These are phyloP conservation scores for Dexiosoma caninum DNA, from an alignment of 2,888 invertebrate genomes.

Conservation along the genomic window DNA sequence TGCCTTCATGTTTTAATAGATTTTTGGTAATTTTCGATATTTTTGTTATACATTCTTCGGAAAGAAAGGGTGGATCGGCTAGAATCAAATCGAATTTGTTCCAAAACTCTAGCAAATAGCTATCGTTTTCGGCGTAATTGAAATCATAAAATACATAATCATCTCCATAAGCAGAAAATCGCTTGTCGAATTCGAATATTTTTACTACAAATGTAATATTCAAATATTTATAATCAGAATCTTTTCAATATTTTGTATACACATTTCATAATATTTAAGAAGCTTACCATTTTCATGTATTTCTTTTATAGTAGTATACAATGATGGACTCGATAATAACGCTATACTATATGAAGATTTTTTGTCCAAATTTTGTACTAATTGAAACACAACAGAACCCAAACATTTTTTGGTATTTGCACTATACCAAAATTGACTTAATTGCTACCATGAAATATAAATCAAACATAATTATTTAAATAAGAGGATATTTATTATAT, in stretches of 20 bases:
- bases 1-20: slow-evolving; percentile 80
- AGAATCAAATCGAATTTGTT: slow-evolving; percentile 88
- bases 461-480: neutral
- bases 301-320: slow-evolving; percentile 84
- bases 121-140: slow-evolving; percentile 85
- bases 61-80: slow-evolving; percentile 96
- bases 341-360: slow-evolving; percentile 81
- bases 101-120: slow-evolving; percentile 78
- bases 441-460: slow-evolving; percentile 85
- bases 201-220: too few relatives aligned
- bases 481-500: neutral
- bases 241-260: too few relatives aligned
- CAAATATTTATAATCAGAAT: too few relatives aligned
- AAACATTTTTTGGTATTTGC: slow-evolving; percentile 86
- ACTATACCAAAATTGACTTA: slow-evolving; percentile 98
- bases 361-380: slow-evolving; percentile 78
- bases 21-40: slow-evolving; percentile 87
- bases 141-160: slow-evolving; percentile 94
- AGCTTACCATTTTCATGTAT: slow-evolving; percentile 68
- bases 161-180: slow-evolving; percentile 87
- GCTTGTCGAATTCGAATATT: slow-evolving; percentile 89
- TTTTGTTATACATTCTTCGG: slow-evolving; percentile 93
- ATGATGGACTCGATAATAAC: slow-evolving; percentile 91
- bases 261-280: too few relatives aligned
- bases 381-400: slow-evolving; percentile 82